Evolutionary conservation across 2,113 vertebrate genomes (phyloP), one percentile per base, ranked within the genome.

Genomic region (Turnix velox): DNA sequence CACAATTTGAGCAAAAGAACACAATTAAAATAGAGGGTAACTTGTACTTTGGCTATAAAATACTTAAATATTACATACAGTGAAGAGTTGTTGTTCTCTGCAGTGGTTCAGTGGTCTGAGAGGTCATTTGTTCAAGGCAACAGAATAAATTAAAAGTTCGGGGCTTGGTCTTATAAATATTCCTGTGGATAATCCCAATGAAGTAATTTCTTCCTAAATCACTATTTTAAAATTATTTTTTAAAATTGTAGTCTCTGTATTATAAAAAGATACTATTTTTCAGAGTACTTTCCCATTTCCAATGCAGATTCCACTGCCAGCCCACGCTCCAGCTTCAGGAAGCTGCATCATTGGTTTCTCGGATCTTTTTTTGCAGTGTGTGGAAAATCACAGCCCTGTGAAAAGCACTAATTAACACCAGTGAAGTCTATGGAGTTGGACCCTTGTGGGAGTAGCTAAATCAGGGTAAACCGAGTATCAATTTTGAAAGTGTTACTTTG

Each of bases 141-240:
- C 79, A 92, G 80, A 95, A 68, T 84, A 84, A 95, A 84, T 76
- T 73, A 95, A 92, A 80, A 90, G 52, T 91, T 92, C 94, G 23
- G 23, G 22, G 14, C 27, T 66, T 58, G 25, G 61, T 81, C 48
- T 33, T 90, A 8, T 49, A 59, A 43, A 49, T n/a, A 75, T 35
- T 63, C 30, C 61, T 42, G 1, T 45, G 33, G 75, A 14, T 78
- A 87, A 87, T 79, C 30, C 13, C 15, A 90, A 1, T 69, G 33
- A 91, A 72, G 51, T 74, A 12, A 86, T 67, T 85, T 83, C 18
- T 68, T 84, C 18, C 57, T 78, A 75, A 96, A 88, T 84, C 27
- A 80, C 87, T 94, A 75, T 88, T 96, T 91, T 69, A 55, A 52
- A 85, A 88, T 46, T 75, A 40, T 93, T 84, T 69, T 37, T 69